Evolutionary conservation across 2,797 vertebrate species (phyloP).

Genomic region (Pseudochirops corinnae): DNA sequence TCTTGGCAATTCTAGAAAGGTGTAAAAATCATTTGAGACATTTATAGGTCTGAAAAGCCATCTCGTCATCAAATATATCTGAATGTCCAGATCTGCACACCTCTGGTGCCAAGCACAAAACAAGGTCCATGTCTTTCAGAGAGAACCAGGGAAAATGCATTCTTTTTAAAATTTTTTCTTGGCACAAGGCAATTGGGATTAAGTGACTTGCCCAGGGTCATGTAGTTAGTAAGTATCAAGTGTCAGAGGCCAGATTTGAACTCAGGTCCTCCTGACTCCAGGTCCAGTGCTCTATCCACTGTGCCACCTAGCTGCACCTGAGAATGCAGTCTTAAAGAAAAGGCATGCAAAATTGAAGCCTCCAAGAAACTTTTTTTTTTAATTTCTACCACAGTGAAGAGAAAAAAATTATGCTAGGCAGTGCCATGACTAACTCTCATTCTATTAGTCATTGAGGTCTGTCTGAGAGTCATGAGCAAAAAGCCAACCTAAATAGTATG

Average conservation of each 20-base stretch:
- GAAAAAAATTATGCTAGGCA: not conserved
- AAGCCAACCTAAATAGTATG: not conserved
- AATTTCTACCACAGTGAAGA: conserved; percentile 13
- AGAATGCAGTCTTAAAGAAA: not conserved
- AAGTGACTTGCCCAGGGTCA: no score
- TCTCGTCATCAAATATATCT: conserved; percentile 29
- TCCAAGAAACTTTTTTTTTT: not conserved
- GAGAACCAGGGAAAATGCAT: not conserved
- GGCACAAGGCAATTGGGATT: no score
- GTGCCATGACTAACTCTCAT: not conserved
- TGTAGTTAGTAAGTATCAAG: no score
- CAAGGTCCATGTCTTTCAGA: not conserved
- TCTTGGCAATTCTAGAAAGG: not conserved
- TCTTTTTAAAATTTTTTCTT: not conserved
- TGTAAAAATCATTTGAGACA: not conserved
- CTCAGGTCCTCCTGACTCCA: no score
- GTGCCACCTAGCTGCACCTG: no score
- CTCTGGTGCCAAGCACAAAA: not conserved
- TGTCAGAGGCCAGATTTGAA: no score
- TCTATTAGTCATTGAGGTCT: not conserved
- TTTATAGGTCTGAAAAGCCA: conserved; percentile 27
- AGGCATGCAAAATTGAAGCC: conserved; percentile 12
- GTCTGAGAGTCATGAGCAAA: conserved; percentile 10
- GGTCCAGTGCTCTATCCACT: no score
- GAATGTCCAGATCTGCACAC: not conserved